A percentile compares a stretch with the other conserved stretches of the same genome.
These are phyloP conservation scores for Micrasema longulum DNA, from an alignment of 1,140 invertebrate species.

Conservation along the genomic window DNA sequence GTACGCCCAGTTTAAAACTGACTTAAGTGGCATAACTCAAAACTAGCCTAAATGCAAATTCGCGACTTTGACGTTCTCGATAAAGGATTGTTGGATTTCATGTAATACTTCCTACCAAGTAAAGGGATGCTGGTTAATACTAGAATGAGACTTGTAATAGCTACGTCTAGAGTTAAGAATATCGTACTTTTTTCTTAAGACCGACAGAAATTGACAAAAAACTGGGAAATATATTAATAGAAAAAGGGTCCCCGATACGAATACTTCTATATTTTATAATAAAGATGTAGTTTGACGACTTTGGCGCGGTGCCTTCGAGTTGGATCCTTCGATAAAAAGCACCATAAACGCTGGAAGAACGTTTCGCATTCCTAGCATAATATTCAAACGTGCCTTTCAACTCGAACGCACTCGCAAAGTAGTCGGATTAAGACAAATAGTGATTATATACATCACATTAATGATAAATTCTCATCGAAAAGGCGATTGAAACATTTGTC, in stretches of 20 bases:
- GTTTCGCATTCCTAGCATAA: not conserved
- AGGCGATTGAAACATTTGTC: slow-evolving; percentile 31
- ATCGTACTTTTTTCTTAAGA: slow-evolving; percentile 8
- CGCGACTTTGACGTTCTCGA: too few relatives aligned
- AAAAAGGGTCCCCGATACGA: slow-evolving; percentile 36
- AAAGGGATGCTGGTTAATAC: not conserved
- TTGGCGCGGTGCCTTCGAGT: slow-evolving; percentile 6
- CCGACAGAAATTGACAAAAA: slow-evolving; percentile 28
- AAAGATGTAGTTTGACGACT: slow-evolving; percentile 2
- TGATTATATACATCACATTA: slow-evolving; percentile 31
- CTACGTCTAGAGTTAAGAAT: slow-evolving; percentile 4
- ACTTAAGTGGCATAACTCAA: too few relatives aligned
- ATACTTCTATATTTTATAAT: slow-evolving; percentile 24
- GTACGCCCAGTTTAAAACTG: too few relatives aligned
- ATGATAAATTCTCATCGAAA: slow-evolving; percentile 24
- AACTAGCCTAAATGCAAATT: too few relatives aligned
- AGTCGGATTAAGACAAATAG: slow-evolving; percentile 11
- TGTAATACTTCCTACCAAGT: not conserved
- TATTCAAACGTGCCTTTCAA: not conserved
- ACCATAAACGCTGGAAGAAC: not conserved
- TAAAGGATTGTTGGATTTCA: not conserved
- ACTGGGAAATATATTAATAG: slow-evolving; percentile 16
- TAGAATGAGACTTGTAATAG: slow-evolving; percentile 8
- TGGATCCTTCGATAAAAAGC: not conserved
- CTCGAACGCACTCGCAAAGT: slow-evolving; percentile 20